Percentiles rank a stretch among this genome's conserved stretches.
phyloP scores from a whole-genome alignment of 2,113 vertebrate genomes.

The Poeciliopsis occidentalis region DNA sequence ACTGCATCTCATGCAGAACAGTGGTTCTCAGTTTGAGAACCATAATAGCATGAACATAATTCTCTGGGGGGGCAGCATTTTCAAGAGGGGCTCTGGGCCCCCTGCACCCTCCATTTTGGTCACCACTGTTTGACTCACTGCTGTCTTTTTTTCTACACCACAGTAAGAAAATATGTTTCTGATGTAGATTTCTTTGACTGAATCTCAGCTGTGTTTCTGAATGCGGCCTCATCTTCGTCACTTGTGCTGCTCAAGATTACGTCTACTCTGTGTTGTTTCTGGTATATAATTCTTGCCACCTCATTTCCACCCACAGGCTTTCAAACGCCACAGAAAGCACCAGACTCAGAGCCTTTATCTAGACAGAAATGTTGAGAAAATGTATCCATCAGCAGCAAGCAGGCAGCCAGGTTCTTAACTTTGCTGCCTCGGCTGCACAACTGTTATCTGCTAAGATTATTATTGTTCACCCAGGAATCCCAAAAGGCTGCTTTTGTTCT shows the following conservation, averaged over 20 bases:
- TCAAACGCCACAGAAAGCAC: conserved; percentile 64
- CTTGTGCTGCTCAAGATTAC: conserved; percentile 64
- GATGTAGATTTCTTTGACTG: conserved; percentile 25
- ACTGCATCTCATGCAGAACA: too few species aligned
- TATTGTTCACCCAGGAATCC: conserved; percentile 18
- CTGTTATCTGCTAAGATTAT: conserved; percentile 31
- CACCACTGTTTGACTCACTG: not conserved
- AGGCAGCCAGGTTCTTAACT: conserved; percentile 56
- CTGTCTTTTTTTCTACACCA: not conserved
- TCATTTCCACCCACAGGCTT: conserved; percentile 62
- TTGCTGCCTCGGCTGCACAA: conserved; percentile 3
- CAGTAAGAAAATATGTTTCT: conserved; percentile 12
- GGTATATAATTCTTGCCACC: conserved; percentile 50
- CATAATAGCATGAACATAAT: too few species aligned
- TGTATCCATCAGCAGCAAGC: conserved; percentile 61
- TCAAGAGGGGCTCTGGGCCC: too few species aligned
- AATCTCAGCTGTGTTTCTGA: conserved; percentile 13
- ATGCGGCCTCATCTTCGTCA: conserved; percentile 18
- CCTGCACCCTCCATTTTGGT: too few species aligned
- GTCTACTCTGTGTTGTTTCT: conserved; percentile 72
- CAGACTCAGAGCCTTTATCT: conserved; percentile 53
- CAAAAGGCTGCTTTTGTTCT: conserved; percentile 17
- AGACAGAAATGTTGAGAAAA: conserved; percentile 50
- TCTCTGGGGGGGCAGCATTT: too few species aligned
- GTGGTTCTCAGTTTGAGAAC: too few species aligned